Conservation (phyloP, 35 echinoderm and acorn worm species). For the Amphiura filiformis region DNA sequence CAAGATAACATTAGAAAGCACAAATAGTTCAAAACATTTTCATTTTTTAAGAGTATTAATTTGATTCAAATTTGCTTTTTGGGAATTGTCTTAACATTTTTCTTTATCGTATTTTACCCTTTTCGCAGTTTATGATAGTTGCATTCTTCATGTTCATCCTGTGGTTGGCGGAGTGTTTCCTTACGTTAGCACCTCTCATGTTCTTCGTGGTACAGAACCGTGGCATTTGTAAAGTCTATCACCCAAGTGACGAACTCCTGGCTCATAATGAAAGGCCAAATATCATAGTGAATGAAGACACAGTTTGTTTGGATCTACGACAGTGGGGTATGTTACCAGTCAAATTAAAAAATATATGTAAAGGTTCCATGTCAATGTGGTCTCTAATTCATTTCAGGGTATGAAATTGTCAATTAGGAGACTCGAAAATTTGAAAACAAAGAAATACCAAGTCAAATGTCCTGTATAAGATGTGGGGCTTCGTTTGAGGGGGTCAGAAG, state of each 20-base stretch:
- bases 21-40: no score
- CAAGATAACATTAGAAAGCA: no score
- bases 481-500: no score
- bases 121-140: slow-evolving; percentile 65
- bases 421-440: neutral
- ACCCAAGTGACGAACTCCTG: neutral
- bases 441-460: no score
- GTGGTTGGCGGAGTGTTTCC: slow-evolving; percentile 57
- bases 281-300: neutral
- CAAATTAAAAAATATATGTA: no score
- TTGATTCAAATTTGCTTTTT: no score
- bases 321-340: slow-evolving; percentile 75
- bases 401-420: neutral
- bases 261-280: neutral
- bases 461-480: no score
- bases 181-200: slow-evolving; percentile 58
- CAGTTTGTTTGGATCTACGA: slow-evolving; percentile 58
- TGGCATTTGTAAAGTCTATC: slow-evolving; percentile 43
- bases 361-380: neutral
- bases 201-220: slow-evolving; percentile 78
- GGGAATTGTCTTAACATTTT: neutral
- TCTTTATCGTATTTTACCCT: no score
- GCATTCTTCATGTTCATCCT: slow-evolving; percentile 63
- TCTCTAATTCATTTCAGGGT: neutral
- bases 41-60: no score